Conservation (phyloP, 2,113 vertebrate species). For the Tangachromis dhanisi region DNA sequence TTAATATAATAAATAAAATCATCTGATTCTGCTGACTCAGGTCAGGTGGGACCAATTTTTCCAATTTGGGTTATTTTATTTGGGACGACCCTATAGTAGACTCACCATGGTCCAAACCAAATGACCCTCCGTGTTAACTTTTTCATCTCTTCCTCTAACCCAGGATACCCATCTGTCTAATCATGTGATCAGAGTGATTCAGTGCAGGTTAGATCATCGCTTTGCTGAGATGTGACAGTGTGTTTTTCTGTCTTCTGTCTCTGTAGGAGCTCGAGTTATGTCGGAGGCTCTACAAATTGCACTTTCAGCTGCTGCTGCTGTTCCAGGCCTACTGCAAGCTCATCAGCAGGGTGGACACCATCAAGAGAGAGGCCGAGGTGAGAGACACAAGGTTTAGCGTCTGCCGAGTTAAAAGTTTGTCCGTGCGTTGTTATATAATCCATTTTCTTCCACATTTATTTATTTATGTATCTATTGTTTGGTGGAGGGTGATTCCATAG, state of each 20-base stretch:
- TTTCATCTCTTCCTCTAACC: conserved; percentile 58
- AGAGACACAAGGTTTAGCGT: neutral
- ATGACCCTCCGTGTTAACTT: conserved; percentile 36
- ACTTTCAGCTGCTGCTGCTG: conserved; percentile 96
- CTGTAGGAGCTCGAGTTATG: conserved; percentile 93
- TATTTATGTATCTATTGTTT: neutral
- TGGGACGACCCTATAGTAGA: neutral
- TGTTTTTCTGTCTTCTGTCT: neutral
- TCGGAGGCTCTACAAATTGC: conserved; percentile 92
- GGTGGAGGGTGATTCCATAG: neutral
- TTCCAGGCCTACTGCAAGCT: conserved; percentile 99
- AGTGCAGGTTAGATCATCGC: neutral
- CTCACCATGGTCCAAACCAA: neutral
- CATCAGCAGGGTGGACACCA: conserved; percentile 87
- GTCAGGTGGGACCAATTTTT: neutral
- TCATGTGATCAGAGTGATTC: conserved; percentile 20
- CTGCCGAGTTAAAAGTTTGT: neutral
- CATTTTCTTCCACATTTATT: neutral
- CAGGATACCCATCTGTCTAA: conserved; percentile 38
- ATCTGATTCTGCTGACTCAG: neutral
- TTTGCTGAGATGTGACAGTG: neutral
- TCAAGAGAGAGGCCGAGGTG: conserved; percentile 94
- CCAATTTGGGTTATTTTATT: neutral
- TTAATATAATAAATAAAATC: neutral
- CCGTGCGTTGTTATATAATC: neutral